Percentiles rank a stretch among this genome's conserved stretches.
Conservation (phyloP, 1,140 invertebrate genomes). For the Pygmarrhopalites habei region DNA sequence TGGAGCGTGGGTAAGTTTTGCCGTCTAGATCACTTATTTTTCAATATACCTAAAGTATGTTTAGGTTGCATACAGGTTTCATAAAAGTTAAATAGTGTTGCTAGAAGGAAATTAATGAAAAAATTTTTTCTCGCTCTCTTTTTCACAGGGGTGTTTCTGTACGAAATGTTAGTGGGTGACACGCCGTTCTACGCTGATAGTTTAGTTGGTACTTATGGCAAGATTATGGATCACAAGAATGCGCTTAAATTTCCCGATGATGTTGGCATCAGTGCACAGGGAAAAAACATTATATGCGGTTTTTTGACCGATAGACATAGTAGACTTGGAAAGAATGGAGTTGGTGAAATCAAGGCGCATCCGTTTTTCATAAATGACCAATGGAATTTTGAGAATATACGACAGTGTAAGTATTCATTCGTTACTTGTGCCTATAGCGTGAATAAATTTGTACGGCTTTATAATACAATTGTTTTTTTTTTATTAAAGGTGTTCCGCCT, state of each 20-base stretch:
- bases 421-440: neutral
- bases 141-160: constrained; percentile 97
- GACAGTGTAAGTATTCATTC: constrained; percentile 68
- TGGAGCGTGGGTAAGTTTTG: constrained; percentile 99
- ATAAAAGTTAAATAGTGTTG: no score
- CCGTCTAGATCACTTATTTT: no score
- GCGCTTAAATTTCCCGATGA: constrained; percentile 92
- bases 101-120: no score
- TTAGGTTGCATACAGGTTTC: no score
- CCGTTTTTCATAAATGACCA: constrained; percentile 93
- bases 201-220: constrained; percentile 94
- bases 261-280: constrained; percentile 76
- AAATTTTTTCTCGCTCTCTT: no score
- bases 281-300: constrained; percentile 85
- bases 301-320: constrained; percentile 87
- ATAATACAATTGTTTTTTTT: no score
- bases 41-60: neutral
- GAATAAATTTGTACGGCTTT: neutral
- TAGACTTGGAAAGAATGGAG: constrained; percentile 84
- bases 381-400: constrained; percentile 94
- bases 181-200: constrained; percentile 99
- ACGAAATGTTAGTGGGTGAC: constrained; percentile 98
- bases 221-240: constrained; percentile 98
- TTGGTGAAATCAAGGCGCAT: constrained; percentile 91
- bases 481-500: constrained; percentile 70